These are phyloP conservation scores for Chrysodeixis includens DNA, from an alignment of 2,888 invertebrate species.

Conservation along the genomic window DNA sequence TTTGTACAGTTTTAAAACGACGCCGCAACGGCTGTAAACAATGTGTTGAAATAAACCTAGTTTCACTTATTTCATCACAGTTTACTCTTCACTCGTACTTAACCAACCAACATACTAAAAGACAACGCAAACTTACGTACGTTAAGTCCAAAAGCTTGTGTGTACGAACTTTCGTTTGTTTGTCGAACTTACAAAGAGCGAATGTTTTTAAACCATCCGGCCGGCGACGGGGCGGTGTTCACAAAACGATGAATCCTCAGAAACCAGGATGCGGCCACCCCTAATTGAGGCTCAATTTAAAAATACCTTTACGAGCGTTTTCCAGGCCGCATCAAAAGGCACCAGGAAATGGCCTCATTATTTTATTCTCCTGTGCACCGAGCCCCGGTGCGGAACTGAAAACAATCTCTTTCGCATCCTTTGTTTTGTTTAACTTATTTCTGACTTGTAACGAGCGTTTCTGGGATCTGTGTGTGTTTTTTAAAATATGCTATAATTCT, in stretches of 20 bases:
- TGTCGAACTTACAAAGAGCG: slow-evolving; percentile 29
- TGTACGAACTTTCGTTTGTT: slow-evolving; percentile 21
- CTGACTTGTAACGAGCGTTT: slow-evolving; percentile 8
- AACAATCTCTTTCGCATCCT: slow-evolving; percentile 43
- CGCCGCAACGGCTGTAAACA: too few relatives aligned
- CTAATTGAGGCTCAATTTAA: slow-evolving; percentile 49
- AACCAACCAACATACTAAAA: slow-evolving; percentile 10
- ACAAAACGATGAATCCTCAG: slow-evolving; percentile 20
- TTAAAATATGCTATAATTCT: neutral
- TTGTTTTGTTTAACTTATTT: slow-evolving; percentile 24
- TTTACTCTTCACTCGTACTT: neutral
- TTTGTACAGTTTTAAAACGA: too few relatives aligned
- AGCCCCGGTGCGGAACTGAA: slow-evolving; percentile 37
- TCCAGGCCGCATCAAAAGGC: slow-evolving; percentile 42
- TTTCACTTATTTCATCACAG: too few relatives aligned
- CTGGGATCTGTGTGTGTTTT: slow-evolving; percentile 15
- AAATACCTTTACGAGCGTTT: slow-evolving; percentile 42
- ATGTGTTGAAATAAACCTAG: too few relatives aligned
- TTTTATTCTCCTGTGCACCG: slow-evolving; percentile 50
- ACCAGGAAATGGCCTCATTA: slow-evolving; percentile 55
- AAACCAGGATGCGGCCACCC: slow-evolving; percentile 20
- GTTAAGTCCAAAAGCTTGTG: slow-evolving; percentile 12
- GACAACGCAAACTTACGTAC: slow-evolving; percentile 16
- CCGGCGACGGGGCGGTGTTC: slow-evolving; percentile 8
- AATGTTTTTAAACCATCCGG: slow-evolving; percentile 35